Evolutionary conservation across 2,888 invertebrate genomes (phyloP).

Genomic region (Lysandra bellargus): DNA sequence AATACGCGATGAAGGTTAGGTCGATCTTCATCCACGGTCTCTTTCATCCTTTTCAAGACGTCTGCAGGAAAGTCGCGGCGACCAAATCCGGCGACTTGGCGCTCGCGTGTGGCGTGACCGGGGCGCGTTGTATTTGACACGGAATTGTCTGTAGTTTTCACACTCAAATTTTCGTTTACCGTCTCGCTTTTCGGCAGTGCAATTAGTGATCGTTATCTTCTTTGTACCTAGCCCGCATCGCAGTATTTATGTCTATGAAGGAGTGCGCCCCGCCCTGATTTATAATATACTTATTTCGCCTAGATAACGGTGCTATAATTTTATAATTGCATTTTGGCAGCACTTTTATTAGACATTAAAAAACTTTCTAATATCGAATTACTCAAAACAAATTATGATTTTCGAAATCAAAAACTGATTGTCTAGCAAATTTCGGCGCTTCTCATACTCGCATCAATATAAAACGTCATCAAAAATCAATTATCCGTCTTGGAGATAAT

Average conservation of each 20-base stretch:
- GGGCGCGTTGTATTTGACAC: conserved; percentile 61
- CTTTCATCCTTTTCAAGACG: not conserved
- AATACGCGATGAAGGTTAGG: not conserved
- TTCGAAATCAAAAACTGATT: not conserved
- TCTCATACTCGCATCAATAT: conserved; percentile 30
- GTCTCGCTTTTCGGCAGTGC: conserved; percentile 65
- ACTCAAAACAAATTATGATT: not conserved
- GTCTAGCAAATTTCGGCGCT: not conserved
- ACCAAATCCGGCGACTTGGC: conserved; percentile 14
- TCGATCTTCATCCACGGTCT: not conserved
- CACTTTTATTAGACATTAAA: not conserved
- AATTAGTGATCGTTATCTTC: conserved; percentile 72
- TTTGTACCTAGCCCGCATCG: conserved; percentile 33
- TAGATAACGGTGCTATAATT: conserved; percentile 17
- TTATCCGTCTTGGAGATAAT: conserved; percentile 59
- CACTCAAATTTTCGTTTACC: conserved; percentile 71
- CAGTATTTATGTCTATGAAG: conserved; percentile 32
- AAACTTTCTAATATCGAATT: not conserved
- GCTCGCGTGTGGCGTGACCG: conserved; percentile 55
- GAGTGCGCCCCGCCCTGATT: conserved; percentile 29
- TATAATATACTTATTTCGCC: conserved; percentile 30
- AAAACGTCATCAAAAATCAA: conserved; percentile 68
- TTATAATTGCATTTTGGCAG: conserved; percentile 2
- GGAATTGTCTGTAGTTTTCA: conserved; percentile 67
- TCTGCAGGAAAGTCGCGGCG: not conserved